Evolutionary conservation across 2,797 vertebrate species (phyloP), one percentile per base, ranked within the genome.

Genomic region (Aldrovandia affinis): DNA sequence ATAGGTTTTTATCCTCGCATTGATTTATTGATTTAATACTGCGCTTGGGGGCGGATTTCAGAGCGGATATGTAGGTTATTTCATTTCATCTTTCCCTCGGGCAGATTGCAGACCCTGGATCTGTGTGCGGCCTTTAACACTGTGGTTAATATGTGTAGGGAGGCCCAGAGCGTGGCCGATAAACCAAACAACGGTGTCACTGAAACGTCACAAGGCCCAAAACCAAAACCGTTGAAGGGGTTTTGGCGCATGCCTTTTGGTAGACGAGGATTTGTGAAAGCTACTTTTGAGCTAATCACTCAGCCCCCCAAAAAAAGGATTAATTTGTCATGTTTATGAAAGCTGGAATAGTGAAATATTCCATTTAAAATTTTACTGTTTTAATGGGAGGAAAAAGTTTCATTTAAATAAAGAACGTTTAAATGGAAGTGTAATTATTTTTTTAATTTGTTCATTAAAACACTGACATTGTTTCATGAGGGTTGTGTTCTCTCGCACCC

Each of bases 11-110:
- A 80, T 80, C 44, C 52, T 30, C 20, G 47, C 47, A 52, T 80
- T 78, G 68, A 73, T 78, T 78, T 78, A 30, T 78, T 79, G 44
- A 30, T 54, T 36, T 80, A 80, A 55, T 54, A 80, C 78, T 54
- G 25, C 52, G 52, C 33, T 50, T 20, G n/a, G n/a, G 47, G 25
- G 50, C 0, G 78, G n/a, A 55, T 30, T 55, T 80, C n/a, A 20
- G 42, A 52, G 28, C 12, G 3, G 78, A 54, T 55, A 80, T 80
- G 78, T 28, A 80, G 78, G 47, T 30, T 80, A 54, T 80, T 80
- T 50, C 30, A 54, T 22, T 75, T 75, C 14, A 22, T 70, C 15
- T 70, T 39, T 70, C 65, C 33, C 65, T 70, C 65, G 1, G 6
- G 65, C 15, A 4, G 15, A 70, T 70, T 70, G 65, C 2, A 70